Percentiles rank a stretch among this genome's conserved stretches.
These are phyloP conservation scores for Rhinichthys klamathensis DNA, from an alignment of 2,113 vertebrate genomes.

Conservation along the genomic window DNA sequence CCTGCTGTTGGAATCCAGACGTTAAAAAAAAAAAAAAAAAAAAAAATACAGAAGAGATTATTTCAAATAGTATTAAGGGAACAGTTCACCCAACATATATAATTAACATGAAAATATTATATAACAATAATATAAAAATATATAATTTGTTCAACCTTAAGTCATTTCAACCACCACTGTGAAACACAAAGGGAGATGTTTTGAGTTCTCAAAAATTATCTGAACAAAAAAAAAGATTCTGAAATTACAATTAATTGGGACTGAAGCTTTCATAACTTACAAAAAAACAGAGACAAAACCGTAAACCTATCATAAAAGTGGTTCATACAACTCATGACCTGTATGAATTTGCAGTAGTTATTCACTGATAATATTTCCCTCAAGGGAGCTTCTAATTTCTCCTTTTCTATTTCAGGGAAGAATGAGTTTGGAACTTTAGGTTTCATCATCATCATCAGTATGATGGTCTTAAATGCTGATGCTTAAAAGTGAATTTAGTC, in stretches of 20 bases:
- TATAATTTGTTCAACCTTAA: neutral
- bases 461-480: neutral
- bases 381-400: neutral
- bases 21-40: neutral
- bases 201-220: neutral
- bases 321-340: neutral
- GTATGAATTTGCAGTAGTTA: neutral
- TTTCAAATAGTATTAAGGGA: neutral
- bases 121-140: too few relatives aligned
- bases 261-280: neutral
- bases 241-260: neutral
- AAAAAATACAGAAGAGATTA: neutral
- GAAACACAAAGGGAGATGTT: neutral
- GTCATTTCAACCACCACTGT: neutral
- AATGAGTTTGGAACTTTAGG: neutral
- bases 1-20: constrained; percentile 60
- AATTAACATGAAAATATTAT: neutral
- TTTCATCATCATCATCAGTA: neutral
- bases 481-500: neutral
- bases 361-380: neutral
- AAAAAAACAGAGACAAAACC: neutral
- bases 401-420: neutral
- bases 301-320: neutral
- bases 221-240: too few relatives aligned
- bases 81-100: neutral